These are phyloP conservation scores for Avahi laniger DNA, from an alignment of 2,797 vertebrate genomes.

Conservation along the genomic window DNA sequence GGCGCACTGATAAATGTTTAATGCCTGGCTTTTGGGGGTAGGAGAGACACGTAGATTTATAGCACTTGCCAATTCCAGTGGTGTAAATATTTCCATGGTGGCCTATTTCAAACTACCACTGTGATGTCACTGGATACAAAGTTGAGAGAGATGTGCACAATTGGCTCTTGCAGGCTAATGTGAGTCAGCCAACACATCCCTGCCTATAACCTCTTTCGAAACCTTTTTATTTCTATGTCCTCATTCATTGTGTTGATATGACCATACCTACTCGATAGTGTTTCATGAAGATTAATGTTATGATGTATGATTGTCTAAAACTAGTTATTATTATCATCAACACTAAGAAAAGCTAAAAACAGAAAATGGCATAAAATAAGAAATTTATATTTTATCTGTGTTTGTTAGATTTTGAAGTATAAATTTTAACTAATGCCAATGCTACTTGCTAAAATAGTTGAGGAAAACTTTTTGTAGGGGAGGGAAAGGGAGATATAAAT, in stretches of 20 bases:
- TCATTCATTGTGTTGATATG: background rate
- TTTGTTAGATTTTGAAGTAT: background rate
- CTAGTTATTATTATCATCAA: background rate
- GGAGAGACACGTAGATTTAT: background rate
- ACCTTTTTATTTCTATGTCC: background rate
- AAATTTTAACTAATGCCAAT: background rate
- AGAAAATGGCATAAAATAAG: background rate
- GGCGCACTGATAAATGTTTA: background rate
- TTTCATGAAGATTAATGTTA: background rate
- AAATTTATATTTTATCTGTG: background rate
- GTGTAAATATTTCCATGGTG: background rate
- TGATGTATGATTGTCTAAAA: background rate
- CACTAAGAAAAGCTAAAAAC: background rate
- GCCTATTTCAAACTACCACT: background rate
- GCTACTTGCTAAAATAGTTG: background rate
- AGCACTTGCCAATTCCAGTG: background rate
- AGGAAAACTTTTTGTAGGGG: background rate
- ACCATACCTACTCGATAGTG: background rate
- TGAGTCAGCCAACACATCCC: background rate
- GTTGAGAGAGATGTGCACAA: background rate
- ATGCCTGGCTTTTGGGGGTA: background rate
- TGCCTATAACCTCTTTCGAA: background rate
- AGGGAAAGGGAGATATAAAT: background rate
- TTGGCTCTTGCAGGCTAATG: background rate
- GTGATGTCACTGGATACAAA: background rate